Percentiles rank a stretch among this genome's conserved stretches.
phyloP scores from a whole-genome alignment of 2,888 invertebrate species.

The Tenodera sinensis region DNA sequence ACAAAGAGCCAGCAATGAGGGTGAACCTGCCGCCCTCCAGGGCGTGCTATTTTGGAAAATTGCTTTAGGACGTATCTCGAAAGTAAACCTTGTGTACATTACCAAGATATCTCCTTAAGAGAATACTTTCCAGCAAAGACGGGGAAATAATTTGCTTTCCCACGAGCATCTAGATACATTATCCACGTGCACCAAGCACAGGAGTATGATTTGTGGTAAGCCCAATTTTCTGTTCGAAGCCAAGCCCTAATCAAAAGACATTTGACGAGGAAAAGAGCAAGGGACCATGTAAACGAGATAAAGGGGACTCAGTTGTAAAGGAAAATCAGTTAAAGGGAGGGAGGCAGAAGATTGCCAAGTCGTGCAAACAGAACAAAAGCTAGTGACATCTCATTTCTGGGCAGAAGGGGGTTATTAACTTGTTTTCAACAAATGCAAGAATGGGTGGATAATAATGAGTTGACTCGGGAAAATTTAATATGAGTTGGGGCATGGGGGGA shows the following conservation, averaged over 20 bases:
- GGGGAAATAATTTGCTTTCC: background rate
- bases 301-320: background rate
- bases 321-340: background rate
- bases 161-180: background rate
- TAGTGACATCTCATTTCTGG: background rate
- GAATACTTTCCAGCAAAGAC: no score
- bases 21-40: no score
- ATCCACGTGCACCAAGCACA: background rate
- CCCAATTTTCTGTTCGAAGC: background rate
- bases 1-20: no score
- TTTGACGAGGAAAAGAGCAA: background rate
- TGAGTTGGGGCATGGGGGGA: background rate
- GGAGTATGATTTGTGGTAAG: background rate
- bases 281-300: background rate
- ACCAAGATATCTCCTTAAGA: no score
- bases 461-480: slow-evolving; percentile 3
- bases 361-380: background rate
- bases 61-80: no score
- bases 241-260: background rate
- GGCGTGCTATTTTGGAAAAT: no score
- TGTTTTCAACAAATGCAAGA: slow-evolving; percentile 1
- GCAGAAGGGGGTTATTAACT: background rate
- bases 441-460: background rate
- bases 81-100: no score
- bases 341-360: background rate